A percentile compares a stretch with the other conserved stretches of the same genome.
Evolutionary conservation across 2,888 invertebrate species (phyloP).

Genomic region (Balanococcus diminutus): DNA sequence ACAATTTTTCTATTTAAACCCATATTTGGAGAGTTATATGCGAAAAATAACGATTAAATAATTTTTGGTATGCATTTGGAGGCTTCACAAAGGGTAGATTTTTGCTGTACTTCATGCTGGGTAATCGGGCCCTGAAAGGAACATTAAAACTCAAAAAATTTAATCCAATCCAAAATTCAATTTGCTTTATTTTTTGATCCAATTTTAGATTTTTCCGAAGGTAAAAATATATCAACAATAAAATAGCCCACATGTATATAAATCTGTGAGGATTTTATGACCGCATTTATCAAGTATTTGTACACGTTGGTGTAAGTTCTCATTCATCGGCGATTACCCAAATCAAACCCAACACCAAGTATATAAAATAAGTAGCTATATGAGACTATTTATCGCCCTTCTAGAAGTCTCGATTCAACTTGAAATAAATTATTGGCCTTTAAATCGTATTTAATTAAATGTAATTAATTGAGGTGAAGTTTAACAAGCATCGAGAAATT

Average conservation of each 20-base stretch:
- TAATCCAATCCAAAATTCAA: too few relatives aligned
- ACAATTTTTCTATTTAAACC: too few relatives aligned
- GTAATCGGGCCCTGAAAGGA: too few relatives aligned
- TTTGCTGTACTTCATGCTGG: too few relatives aligned
- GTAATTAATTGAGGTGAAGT: background rate
- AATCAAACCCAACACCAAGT: background rate
- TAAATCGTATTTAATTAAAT: background rate
- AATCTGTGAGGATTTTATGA: background rate
- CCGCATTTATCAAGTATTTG: background rate
- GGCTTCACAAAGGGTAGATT: too few relatives aligned
- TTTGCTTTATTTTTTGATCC: too few relatives aligned
- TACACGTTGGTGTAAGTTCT: background rate
- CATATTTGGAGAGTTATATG: too few relatives aligned
- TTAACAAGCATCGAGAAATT: background rate
- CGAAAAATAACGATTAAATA: too few relatives aligned
- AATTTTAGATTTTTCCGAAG: background rate
- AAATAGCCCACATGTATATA: background rate
- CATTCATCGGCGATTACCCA: background rate
- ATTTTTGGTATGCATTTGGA: too few relatives aligned
- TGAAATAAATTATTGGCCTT: background rate
- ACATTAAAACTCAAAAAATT: too few relatives aligned
- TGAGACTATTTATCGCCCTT: background rate
- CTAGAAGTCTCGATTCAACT: background rate
- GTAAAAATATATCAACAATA: background rate
- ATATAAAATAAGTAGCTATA: background rate